phyloP scores from a whole-genome alignment of 2,113 vertebrate genomes.

The Sceloporus undulatus region DNA sequence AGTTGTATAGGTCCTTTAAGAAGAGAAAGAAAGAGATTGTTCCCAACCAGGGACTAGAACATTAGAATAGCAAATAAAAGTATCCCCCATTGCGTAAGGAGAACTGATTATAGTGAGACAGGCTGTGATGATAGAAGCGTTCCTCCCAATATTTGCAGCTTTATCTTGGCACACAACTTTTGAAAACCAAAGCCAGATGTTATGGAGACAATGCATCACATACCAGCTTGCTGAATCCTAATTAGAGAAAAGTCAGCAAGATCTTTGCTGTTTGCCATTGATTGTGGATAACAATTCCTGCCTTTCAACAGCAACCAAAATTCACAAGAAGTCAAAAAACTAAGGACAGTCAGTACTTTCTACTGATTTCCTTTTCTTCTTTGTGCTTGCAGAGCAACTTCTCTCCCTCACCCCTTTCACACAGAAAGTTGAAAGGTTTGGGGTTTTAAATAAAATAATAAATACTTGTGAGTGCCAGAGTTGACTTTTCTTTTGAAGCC shows the following conservation, averaged over 20 bases:
- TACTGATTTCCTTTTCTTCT: background rate
- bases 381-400: background rate
- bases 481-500: background rate
- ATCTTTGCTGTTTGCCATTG: slow-evolving; percentile 35
- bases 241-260: slow-evolving; percentile 49
- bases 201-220: slow-evolving; percentile 26
- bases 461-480: background rate
- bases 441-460: background rate
- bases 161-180: slow-evolving; percentile 39
- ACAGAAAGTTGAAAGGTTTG: background rate
- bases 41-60: background rate
- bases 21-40: background rate
- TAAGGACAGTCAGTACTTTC: background rate
- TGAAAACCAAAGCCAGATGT: slow-evolving; percentile 33
- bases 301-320: slow-evolving; percentile 32
- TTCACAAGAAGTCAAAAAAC: slow-evolving; percentile 26
- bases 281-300: slow-evolving; percentile 44
- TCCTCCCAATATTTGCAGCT: slow-evolving; percentile 43
- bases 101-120: background rate
- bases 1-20: background rate
- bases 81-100: background rate
- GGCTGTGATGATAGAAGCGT: slow-evolving; percentile 2
- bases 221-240: slow-evolving; percentile 54
- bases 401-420: background rate
- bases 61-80: slow-evolving; percentile 6